Evolutionary conservation across 2,888 invertebrate species (phyloP).

Genomic region (Zele albiditarsus): DNA sequence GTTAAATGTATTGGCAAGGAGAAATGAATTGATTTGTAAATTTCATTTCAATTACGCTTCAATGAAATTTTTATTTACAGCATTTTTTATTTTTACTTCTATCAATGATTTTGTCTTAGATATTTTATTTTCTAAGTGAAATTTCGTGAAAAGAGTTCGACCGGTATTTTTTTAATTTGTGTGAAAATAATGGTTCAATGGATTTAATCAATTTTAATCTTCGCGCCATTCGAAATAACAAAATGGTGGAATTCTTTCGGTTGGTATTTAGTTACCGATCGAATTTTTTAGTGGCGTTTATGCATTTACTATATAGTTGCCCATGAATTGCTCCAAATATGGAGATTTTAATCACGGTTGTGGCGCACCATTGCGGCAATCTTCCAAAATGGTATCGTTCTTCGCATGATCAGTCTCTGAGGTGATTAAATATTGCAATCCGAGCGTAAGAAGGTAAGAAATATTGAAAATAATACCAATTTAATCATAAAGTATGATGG

Average conservation of each 20-base stretch:
- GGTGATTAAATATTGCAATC: neutral
- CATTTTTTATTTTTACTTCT: neutral
- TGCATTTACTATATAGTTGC: no score
- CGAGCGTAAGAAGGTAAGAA: neutral
- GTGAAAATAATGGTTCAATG: neutral
- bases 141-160: no score
- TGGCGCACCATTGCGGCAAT: neutral
- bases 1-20: neutral
- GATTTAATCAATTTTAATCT: neutral
- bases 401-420: neutral
- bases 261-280: neutral
- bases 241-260: neutral
- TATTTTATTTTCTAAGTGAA: neutral
- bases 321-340: no score
- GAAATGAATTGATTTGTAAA: neutral
- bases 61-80: neutral
- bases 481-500: neutral
- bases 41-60: neutral
- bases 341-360: no score
- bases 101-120: neutral
- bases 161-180: no score
- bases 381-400: neutral
- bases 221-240: neutral
- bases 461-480: neutral
- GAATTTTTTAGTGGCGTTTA: neutral